Percentiles rank a stretch among this genome's conserved stretches.
These are phyloP conservation scores for Paedocypris micromegethes DNA, from an alignment of 2,797 vertebrate species.

Conservation along the genomic window DNA sequence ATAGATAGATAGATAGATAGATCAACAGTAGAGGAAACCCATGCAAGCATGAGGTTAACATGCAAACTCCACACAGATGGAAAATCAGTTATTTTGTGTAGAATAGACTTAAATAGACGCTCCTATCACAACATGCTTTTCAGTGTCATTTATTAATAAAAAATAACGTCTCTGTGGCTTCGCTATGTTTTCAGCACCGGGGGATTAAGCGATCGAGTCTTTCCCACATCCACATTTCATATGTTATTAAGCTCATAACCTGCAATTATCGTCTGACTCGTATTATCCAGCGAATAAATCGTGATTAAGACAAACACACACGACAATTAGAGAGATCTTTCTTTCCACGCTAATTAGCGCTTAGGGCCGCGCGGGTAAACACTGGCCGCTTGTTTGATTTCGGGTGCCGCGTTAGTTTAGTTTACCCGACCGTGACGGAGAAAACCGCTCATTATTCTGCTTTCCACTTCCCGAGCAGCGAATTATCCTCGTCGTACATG, in stretches of 20 bases:
- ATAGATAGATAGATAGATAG: too few species aligned
- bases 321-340: conserved; percentile 6
- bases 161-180: too few species aligned
- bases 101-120: too few species aligned
- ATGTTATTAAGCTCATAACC: neutral
- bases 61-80: too few species aligned
- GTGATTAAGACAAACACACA: conserved; percentile 2
- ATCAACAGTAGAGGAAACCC: too few species aligned
- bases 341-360: conserved; percentile 28
- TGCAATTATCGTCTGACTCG: neutral
- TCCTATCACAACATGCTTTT: too few species aligned
- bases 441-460: conserved; percentile 61
- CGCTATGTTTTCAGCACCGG: too few species aligned
- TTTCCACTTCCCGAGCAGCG: conserved; percentile 51
- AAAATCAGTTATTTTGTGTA: too few species aligned
- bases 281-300: conserved; percentile 2
- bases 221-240: too few species aligned
- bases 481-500: conserved; percentile 66
- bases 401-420: neutral
- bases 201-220: too few species aligned
- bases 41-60: too few species aligned
- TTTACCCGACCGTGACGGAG: conserved; percentile 33
- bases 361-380: conserved; percentile 24
- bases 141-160: too few species aligned
- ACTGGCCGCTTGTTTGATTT: conserved; percentile 5